Evolutionary conservation across 2,113 vertebrate genomes (phyloP).

Genomic region (Pluvialis apricaria): DNA sequence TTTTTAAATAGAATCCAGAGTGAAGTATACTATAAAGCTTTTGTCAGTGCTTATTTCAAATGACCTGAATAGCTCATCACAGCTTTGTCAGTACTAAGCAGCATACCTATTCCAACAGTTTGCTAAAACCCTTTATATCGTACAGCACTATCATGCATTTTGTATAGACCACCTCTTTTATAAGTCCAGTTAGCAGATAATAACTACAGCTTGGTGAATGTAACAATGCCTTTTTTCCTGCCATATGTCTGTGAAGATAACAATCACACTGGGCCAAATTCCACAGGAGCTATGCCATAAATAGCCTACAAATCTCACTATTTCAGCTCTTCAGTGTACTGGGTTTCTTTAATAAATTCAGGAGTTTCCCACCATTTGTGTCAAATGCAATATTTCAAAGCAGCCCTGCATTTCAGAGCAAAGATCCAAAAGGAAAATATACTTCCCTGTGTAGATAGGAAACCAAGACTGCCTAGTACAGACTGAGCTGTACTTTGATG

Average conservation of each 20-base stretch:
- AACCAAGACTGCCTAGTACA: background rate
- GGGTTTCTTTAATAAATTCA: background rate
- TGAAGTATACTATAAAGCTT: background rate
- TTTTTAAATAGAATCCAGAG: background rate
- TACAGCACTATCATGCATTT: background rate
- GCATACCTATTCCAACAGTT: background rate
- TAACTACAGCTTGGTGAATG: background rate
- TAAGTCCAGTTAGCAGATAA: background rate
- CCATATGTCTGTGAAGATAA: background rate
- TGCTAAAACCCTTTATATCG: background rate
- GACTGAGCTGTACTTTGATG: background rate
- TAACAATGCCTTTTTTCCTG: background rate
- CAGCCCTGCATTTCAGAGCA: background rate
- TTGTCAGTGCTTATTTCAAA: background rate
- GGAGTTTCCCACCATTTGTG: background rate
- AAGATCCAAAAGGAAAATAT: background rate
- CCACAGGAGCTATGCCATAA: background rate
- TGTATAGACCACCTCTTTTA: background rate
- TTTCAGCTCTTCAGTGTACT: background rate
- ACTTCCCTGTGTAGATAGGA: background rate
- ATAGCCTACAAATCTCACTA: background rate
- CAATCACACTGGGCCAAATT: conserved; percentile 15
- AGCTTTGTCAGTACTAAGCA: background rate
- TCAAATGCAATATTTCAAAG: conserved; percentile 30
- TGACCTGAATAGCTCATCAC: background rate